Percentiles rank a stretch among this genome's conserved stretches.
Evolutionary conservation across 2,888 invertebrate genomes (phyloP).

Genomic region (Cepaea hortensis): DNA sequence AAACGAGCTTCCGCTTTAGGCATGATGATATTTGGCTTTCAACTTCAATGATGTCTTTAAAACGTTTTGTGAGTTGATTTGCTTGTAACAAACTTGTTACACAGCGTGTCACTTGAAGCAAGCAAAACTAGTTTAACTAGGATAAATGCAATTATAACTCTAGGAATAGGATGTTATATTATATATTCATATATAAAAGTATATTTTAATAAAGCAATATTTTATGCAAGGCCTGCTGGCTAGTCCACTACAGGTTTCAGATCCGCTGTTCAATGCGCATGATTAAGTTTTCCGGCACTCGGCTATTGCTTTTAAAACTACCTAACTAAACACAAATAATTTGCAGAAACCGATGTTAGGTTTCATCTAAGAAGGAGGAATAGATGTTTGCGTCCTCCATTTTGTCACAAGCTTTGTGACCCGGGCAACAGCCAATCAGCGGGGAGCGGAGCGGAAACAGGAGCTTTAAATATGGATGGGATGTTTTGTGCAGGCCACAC

Average conservation of each 20-base stretch:
- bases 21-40: conserved; percentile 58
- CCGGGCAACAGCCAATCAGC: conserved; percentile 40
- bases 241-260: no score
- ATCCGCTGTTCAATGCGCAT: neutral
- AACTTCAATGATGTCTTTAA: neutral
- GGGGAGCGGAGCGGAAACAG: neutral
- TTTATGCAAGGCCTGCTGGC: no score
- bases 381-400: conserved; percentile 46
- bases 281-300: neutral
- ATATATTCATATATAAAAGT: no score
- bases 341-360: neutral
- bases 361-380: neutral
- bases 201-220: no score
- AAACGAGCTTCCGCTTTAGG: conserved; percentile 74
- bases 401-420: conserved; percentile 46
- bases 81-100: neutral
- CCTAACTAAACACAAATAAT: neutral
- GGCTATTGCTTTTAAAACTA: no score
- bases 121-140: neutral
- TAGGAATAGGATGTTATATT: no score
- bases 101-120: neutral
- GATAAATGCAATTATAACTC: neutral
- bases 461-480: conserved; percentile 13
- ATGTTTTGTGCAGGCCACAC: neutral
- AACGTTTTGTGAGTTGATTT: neutral